Evolutionary conservation across 2,888 invertebrate species (phyloP).

Genomic region (Aporophyla lueneburgensis): DNA sequence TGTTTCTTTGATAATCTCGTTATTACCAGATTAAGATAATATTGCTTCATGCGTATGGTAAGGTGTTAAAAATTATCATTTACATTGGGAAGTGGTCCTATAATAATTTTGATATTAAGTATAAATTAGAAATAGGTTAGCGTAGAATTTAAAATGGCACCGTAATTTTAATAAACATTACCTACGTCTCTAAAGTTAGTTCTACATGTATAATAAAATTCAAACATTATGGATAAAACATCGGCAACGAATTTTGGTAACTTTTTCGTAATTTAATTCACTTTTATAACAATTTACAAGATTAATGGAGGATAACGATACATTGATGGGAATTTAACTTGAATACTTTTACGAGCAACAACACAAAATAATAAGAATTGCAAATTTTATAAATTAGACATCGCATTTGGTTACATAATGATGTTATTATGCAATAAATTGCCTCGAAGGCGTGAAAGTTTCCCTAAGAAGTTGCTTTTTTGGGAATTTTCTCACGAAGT

Average conservation of each 20-base stretch:
- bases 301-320: slow-evolving; percentile 32
- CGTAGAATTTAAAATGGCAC: slow-evolving; percentile 62
- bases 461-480: slow-evolving; percentile 41
- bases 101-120: slow-evolving; percentile 41
- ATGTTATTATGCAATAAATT: slow-evolving; percentile 50
- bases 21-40: slow-evolving; percentile 32
- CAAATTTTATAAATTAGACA: slow-evolving; percentile 54
- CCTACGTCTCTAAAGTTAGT: slow-evolving; percentile 35
- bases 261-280: slow-evolving; percentile 31
- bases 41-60: slow-evolving; percentile 13
- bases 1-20: not conserved
- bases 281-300: slow-evolving; percentile 38
- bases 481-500: slow-evolving; percentile 44
- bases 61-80: slow-evolving; percentile 20
- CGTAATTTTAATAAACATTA: slow-evolving; percentile 35
- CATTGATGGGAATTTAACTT: slow-evolving; percentile 38
- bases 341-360: slow-evolving; percentile 46
- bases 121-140: slow-evolving; percentile 28
- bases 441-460: slow-evolving; percentile 49
- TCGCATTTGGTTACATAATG: slow-evolving; percentile 42
- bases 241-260: slow-evolving; percentile 54
- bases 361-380: slow-evolving; percentile 51
- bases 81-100: slow-evolving; percentile 58
- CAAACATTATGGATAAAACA: slow-evolving; percentile 36
- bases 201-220: slow-evolving; percentile 34